Conservation (phyloP, 2,113 vertebrate species). For the Corythornis vintsioides region DNA sequence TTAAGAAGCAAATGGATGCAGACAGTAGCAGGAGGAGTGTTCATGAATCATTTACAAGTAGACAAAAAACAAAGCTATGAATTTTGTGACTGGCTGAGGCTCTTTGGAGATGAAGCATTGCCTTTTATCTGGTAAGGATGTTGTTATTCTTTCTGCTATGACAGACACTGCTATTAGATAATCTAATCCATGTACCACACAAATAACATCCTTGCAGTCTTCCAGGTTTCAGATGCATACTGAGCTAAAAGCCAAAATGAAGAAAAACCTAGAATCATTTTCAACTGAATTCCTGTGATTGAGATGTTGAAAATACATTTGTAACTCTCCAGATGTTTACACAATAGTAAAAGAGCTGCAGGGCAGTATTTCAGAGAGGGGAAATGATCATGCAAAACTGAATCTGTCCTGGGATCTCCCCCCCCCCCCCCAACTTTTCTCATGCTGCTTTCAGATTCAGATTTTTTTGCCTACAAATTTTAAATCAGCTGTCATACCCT, state of each 20-base stretch:
- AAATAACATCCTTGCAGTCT: background rate
- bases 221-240: background rate
- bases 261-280: background rate
- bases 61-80: background rate
- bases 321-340: background rate
- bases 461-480: background rate
- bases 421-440: background rate
- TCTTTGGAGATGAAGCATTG: background rate
- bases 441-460: background rate
- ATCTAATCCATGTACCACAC: background rate
- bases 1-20: background rate
- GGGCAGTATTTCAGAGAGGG: background rate
- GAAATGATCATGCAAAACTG: background rate
- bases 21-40: background rate
- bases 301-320: background rate
- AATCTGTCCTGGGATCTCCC: background rate
- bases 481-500: background rate
- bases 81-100: background rate
- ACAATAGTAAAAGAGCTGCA: background rate
- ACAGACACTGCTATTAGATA: background rate
- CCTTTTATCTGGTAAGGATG: background rate
- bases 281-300: background rate
- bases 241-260: background rate
- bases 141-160: background rate
- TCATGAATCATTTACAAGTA: background rate